Evolutionary conservation across 1,140 invertebrate genomes (phyloP).

Genomic region (Drosophila azteca): DNA sequence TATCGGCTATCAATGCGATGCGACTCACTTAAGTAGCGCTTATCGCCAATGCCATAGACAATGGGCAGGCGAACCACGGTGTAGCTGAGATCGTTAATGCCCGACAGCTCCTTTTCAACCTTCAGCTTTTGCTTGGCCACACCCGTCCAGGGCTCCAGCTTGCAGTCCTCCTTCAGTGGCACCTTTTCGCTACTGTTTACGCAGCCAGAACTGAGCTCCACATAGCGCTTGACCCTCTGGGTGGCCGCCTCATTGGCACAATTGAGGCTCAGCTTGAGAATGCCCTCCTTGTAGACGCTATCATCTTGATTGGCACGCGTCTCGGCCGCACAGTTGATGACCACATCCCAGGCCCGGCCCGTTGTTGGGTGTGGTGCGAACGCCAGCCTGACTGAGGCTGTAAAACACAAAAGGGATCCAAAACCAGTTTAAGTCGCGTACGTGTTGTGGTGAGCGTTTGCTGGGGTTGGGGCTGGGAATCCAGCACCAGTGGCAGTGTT

Average conservation of each 20-base stretch:
- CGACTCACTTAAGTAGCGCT: conserved; percentile 90
- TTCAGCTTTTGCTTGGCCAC: conserved; percentile 92
- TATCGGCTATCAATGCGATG: conserved; percentile 18
- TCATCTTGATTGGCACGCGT: conserved; percentile 94
- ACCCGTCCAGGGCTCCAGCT: conserved; percentile 92
- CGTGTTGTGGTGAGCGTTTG: conserved; percentile 14
- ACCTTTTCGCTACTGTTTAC: conserved; percentile 91
- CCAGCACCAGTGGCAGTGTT: too few relatives aligned
- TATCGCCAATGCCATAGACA: conserved; percentile 94
- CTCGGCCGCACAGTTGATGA: conserved; percentile 95
- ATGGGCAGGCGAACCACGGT: conserved; percentile 92
- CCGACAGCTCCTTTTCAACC: conserved; percentile 91
- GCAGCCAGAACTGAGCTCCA: conserved; percentile 94
- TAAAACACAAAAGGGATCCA: conserved; percentile 56
- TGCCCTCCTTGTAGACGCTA: conserved; percentile 94
- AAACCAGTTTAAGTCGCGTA: conserved; percentile 55
- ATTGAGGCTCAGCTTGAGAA: conserved; percentile 92
- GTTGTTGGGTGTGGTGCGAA: conserved; percentile 86
- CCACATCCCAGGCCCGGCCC: conserved; percentile 88
- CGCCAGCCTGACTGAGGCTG: conserved; percentile 91
- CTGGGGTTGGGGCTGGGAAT: not conserved
- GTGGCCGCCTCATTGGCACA: conserved; percentile 91
- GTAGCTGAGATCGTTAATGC: conserved; percentile 87
- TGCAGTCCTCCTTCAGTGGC: conserved; percentile 90
- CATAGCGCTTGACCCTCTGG: conserved; percentile 88